Base-by-base conservation (phyloP, 2,888 invertebrate genomes). In the Aproaerema taeniolella region DNA sequence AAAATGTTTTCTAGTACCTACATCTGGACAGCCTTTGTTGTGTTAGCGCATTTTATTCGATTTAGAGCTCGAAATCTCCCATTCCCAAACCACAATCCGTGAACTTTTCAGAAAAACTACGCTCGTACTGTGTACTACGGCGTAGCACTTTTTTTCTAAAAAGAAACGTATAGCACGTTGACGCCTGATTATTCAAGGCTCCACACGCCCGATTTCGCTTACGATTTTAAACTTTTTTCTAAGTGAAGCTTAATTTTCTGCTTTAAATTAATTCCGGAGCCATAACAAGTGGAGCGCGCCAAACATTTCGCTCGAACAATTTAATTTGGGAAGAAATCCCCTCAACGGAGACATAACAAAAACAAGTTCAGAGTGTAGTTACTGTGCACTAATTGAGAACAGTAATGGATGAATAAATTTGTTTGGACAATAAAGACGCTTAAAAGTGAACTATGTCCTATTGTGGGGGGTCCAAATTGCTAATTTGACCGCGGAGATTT, bases 401-500 rank as follows among this genome's bases (percentile, higher is more conserved):
- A 62, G 67, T 73, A 73, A 74, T 73, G 71, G 78, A 70, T 71
- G 70, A 75, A 76, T 76, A 74, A 79, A 78, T 77, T 80, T 76
- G 74, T 79, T 76, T 70, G 66, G 64, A 69, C 74, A 72, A 77
- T 80, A 79, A 80, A 77, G 78, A 77, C 70, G 71, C 67, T 77
- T 74, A 71, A 61, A 76, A 75, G 74, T 77, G 73, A 78, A 83
- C 81, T 80, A 77, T 76, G 74, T 71, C 68, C 77, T 76, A 74
- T 79, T 81, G 78, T 76, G 59, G 67, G 69, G n/a, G 72, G 69
- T 72, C 73, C 75, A 80, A 83, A 78, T 77, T 71, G 78, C 80
- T 85, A 85, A 83, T 85, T 86, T 83, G 80, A 79, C 82, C 82
- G 77, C 79, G 66, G 69, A 79, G 79, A 85, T 83, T 85, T 83